Percentiles rank a stretch among this genome's conserved stretches.
Evolutionary conservation across 2,113 vertebrate genomes (phyloP).

Genomic region (Athene noctua): DNA sequence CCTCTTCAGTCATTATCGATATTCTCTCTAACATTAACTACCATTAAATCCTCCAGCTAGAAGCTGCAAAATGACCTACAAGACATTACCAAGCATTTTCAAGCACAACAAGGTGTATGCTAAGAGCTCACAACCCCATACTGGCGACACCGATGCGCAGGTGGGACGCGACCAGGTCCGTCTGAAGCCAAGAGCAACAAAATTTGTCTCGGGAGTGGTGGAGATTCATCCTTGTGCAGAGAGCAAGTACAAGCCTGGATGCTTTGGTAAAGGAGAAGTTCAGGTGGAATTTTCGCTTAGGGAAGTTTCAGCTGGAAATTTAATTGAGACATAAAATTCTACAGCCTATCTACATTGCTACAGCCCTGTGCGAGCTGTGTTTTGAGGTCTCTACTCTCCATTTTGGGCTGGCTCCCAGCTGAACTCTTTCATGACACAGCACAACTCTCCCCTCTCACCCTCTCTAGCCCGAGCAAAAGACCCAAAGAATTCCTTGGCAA

Average conservation of each 20-base stretch:
- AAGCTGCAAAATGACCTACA: background rate
- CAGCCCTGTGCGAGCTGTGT: rapidly evolving
- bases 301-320: background rate
- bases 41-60: background rate
- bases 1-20: background rate
- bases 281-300: background rate
- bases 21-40: background rate
- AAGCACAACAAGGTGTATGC: background rate
- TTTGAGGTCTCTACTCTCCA: background rate
- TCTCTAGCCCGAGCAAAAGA: background rate
- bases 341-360: background rate
- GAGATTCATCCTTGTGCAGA: background rate
- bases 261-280: background rate
- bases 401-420: background rate
- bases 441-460: rapidly evolving
- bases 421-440: background rate
- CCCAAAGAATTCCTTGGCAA: background rate
- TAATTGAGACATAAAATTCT: background rate
- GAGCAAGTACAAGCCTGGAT: background rate
- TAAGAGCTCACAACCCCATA: background rate
- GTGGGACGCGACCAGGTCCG: background rate
- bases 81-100: background rate
- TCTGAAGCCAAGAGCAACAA: background rate
- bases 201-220: background rate
- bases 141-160: background rate